Evolutionary conservation across 2,113 vertebrate genomes (phyloP).

Genomic region (Channa argus): DNA sequence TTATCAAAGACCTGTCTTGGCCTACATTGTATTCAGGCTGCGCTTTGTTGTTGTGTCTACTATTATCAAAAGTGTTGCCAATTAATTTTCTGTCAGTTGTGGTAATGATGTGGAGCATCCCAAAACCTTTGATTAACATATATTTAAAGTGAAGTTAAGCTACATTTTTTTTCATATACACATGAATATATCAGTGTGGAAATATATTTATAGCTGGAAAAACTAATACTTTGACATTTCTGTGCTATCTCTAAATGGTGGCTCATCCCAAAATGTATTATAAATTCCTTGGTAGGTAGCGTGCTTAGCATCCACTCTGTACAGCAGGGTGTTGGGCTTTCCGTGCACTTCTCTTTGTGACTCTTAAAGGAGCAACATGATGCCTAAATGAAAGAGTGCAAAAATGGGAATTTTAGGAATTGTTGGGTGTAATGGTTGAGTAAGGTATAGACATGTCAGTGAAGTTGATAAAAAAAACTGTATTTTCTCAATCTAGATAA

Average conservation of each 20-base stretch:
- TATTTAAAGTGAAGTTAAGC: no score
- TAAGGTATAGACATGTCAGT: conserved; percentile 5
- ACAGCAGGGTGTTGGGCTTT: neutral
- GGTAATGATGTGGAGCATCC: no score
- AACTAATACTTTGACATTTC: neutral
- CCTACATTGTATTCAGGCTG: no score
- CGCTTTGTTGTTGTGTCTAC: no score
- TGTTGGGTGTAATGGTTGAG: neutral
- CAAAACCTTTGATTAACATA: no score
- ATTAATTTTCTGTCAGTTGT: no score
- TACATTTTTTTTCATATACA: no score
- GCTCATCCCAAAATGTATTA: neutral
- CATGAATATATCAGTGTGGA: neutral
- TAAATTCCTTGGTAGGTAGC: neutral
- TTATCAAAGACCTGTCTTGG: no score
- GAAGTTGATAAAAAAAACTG: conserved; percentile 9
- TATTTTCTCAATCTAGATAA: conserved; percentile 13
- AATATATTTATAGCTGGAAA: neutral
- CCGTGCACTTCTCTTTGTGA: neutral
- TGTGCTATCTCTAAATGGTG: neutral
- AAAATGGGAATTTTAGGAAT: neutral
- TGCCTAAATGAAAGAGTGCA: neutral
- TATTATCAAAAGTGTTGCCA: no score
- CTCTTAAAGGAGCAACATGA: conserved; percentile 7
- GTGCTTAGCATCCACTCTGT: neutral